Evolutionary conservation across 2,113 vertebrate species (phyloP).

Genomic region (Periophthalmus modestus): DNA sequence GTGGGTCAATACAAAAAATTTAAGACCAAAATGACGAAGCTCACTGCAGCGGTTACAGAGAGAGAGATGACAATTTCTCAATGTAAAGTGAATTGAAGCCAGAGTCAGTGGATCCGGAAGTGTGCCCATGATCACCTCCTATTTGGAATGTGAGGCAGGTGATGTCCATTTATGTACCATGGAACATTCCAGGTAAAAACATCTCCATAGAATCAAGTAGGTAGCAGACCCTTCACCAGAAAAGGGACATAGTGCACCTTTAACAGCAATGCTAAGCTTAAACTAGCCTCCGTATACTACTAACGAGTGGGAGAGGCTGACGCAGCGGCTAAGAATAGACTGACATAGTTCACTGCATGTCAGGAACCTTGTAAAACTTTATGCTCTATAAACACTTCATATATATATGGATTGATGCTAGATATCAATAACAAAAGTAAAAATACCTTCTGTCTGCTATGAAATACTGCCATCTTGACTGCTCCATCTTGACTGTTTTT

Average conservation of each 20-base stretch:
- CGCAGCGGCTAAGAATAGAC: background rate
- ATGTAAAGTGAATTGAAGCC: no score
- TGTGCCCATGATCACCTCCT: no score
- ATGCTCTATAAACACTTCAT: background rate
- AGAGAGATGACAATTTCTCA: no score
- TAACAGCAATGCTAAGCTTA: background rate
- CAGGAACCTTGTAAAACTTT: background rate
- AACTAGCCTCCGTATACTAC: background rate
- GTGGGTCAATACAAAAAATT: no score
- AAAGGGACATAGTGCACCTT: background rate
- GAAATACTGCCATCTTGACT: background rate
- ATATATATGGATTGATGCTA: background rate
- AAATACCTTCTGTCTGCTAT: background rate
- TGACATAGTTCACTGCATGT: background rate
- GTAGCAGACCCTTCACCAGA: background rate
- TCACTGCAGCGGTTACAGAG: no score
- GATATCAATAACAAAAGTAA: background rate
- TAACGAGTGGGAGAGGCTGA: background rate
- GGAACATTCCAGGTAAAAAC: no score
- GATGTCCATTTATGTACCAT: no score
- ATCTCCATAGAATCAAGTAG: no score
- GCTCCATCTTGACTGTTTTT: background rate
- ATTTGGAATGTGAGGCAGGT: no score
- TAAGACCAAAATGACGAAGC: no score
- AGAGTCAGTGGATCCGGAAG: no score